phyloP scores from a whole-genome alignment of 2,797 vertebrate genomes.

The Hydrophis major region DNA sequence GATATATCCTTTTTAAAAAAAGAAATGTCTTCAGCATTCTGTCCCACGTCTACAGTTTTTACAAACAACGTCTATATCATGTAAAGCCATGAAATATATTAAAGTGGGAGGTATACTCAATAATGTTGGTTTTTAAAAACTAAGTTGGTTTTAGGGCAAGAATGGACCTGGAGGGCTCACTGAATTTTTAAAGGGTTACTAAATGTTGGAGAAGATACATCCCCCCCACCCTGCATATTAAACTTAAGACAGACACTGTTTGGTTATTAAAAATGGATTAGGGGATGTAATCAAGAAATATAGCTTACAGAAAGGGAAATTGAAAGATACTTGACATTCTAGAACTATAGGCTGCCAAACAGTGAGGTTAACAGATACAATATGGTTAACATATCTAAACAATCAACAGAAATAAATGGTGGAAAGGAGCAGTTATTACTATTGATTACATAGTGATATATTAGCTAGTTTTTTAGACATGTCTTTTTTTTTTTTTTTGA shows the following conservation, averaged over 20 bases:
- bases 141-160: background rate
- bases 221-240: background rate
- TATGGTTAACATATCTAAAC: background rate
- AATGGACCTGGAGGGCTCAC: background rate
- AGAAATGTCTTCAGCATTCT: slow-evolving; percentile 39
- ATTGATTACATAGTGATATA: background rate
- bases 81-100: background rate
- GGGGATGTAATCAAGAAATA: background rate
- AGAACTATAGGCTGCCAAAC: background rate
- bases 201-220: background rate
- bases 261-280: background rate
- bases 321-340: background rate
- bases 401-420: background rate
- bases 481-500: no score
- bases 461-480: background rate
- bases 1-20: slow-evolving; percentile 18
- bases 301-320: background rate
- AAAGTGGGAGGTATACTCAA: background rate
- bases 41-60: background rate
- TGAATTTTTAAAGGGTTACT: background rate
- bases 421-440: background rate
- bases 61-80: background rate
- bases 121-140: background rate
- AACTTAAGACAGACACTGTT: background rate
- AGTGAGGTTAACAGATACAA: background rate